Evolutionary conservation across 2,113 vertebrate species (phyloP).

Genomic region (Brachypteracias leptosomus): DNA sequence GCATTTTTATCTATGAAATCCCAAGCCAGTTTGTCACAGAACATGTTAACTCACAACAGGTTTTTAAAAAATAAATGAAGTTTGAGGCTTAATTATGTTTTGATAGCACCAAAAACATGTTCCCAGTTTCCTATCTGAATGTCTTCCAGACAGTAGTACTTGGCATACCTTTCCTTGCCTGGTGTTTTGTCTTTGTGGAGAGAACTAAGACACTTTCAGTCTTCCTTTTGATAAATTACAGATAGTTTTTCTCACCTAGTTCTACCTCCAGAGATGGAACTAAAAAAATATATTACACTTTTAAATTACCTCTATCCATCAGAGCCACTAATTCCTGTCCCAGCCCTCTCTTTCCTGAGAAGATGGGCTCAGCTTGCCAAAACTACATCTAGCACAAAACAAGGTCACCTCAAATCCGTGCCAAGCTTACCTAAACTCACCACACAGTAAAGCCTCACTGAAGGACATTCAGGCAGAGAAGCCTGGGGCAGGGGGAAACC

Average conservation of each 20-base stretch:
- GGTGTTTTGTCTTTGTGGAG: not conserved
- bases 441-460: rapidly evolving
- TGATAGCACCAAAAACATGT: not conserved
- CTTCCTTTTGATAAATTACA: not conserved
- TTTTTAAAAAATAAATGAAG: not conserved
- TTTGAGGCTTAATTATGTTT: not conserved
- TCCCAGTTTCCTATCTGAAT: not conserved
- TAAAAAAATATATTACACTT: too few relatives aligned
- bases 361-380: not conserved
- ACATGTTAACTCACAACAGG: not conserved
- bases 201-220: not conserved
- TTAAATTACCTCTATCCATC: not conserved
- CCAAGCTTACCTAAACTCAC: rapidly evolving
- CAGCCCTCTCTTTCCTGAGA: not conserved
- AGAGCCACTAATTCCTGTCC: not conserved
- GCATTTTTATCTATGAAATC: not conserved
- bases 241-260: not conserved
- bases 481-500: not conserved
- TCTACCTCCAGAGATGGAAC: not conserved
- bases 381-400: not conserved
- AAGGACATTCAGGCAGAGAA: not conserved
- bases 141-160: not conserved
- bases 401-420: not conserved
- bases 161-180: not conserved
- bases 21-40: not conserved